These are phyloP conservation scores for Dendroctonus ponderosae DNA, from an alignment of 1,140 invertebrate species.

Conservation along the genomic window DNA sequence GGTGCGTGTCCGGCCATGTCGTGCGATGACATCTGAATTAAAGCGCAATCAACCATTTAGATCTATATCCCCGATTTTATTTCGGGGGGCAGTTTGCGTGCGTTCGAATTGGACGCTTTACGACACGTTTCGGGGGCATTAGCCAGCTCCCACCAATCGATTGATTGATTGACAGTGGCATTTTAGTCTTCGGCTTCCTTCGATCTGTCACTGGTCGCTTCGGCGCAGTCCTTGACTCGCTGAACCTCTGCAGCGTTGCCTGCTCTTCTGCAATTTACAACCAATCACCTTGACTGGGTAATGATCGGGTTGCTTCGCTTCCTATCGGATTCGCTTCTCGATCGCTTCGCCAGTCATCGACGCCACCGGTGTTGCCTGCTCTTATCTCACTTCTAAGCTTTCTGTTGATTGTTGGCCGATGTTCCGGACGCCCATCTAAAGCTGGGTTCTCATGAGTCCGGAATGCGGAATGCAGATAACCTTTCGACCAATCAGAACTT, in stretches of 20 bases:
- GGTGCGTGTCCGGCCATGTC: constrained; percentile 17
- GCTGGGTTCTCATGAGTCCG: too few species aligned
- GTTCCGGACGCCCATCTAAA: too few species aligned
- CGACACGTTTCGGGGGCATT: not conserved
- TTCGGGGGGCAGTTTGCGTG: not conserved
- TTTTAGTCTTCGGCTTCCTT: not conserved
- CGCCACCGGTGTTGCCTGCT: too few species aligned
- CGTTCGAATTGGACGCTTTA: not conserved
- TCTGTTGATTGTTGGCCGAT: too few species aligned
- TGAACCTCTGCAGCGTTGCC: not conserved
- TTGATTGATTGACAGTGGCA: not conserved
- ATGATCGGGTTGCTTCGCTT: too few species aligned
- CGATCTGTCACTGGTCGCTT: not conserved
- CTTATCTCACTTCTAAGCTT: too few species aligned
- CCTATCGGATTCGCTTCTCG: too few species aligned
- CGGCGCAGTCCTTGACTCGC: not conserved
- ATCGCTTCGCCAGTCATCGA: too few species aligned
- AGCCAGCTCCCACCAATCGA: not conserved
- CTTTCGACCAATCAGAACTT: too few species aligned
- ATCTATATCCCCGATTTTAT: constrained; percentile 5
- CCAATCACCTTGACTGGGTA: too few species aligned
- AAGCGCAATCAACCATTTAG: constrained; percentile 23
- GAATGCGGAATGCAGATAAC: too few species aligned
- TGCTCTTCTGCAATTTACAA: too few species aligned
- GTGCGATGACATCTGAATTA: constrained; percentile 33